Conservation (phyloP, 2,888 invertebrate genomes). For the Dermolepida albohirtum region DNA sequence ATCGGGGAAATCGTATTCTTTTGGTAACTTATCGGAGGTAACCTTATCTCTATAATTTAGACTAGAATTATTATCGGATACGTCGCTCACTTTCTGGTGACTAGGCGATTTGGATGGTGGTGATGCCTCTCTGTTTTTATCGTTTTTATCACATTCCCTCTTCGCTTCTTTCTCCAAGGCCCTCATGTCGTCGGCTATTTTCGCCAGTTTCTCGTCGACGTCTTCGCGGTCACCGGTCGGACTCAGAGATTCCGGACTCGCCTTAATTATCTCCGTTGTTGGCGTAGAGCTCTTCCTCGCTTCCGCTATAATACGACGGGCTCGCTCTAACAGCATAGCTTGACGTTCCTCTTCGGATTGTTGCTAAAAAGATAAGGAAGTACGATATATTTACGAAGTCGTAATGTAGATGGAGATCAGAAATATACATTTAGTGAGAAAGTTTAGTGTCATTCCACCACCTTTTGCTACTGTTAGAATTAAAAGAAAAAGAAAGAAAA, state of each 20-base stretch:
- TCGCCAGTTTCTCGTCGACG: slow-evolving; percentile 53
- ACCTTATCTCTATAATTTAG: slow-evolving; percentile 73
- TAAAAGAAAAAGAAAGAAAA: no score
- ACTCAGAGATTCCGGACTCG: slow-evolving; percentile 58
- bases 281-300: slow-evolving; percentile 74
- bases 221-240: slow-evolving; percentile 49
- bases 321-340: slow-evolving; percentile 86
- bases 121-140: neutral
- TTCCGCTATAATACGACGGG: slow-evolving; percentile 89
- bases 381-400: neutral
- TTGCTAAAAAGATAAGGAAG: slow-evolving; percentile 24
- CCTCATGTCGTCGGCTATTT: slow-evolving; percentile 46
- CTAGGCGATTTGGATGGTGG: slow-evolving; percentile 58
- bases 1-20: slow-evolving; percentile 68
- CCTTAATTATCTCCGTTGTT: slow-evolving; percentile 61
- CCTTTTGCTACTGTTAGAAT: no score
- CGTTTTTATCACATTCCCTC: slow-evolving; percentile 13
- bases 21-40: slow-evolving; percentile 76
- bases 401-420: no score
- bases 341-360: slow-evolving; percentile 87
- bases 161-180: slow-evolving; percentile 45
- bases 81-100: slow-evolving; percentile 55
- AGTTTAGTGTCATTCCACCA: no score
- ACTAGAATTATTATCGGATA: slow-evolving; percentile 61
- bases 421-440: no score